Evolutionary conservation across 1,140 invertebrate genomes (phyloP), one percentile per base, ranked within the genome.

Genomic region (Drosophila kepulauana): DNA sequence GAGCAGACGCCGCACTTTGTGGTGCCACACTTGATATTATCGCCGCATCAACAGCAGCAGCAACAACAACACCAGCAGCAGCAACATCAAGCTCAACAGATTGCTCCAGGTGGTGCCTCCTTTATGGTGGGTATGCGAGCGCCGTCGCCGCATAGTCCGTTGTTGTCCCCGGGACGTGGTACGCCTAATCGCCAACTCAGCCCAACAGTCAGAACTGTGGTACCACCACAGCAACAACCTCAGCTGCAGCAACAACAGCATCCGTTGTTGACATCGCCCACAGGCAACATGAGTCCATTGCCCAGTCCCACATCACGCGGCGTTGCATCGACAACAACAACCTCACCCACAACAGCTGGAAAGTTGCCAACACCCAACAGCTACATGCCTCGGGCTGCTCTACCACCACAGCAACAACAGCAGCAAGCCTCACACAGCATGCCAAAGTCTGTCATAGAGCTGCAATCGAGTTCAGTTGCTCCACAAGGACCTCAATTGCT

Each of bases 1-100:
- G 94, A 95, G 45, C 75, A 72, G 10, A 30, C 79, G 1, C 38
- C 84, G 0, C 94, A 94, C 80, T 93, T 94, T 67, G 85, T 94
- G 49, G 94, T 94, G 79, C 94, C 94, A 66, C 93, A 93, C 1
- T 93, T 94, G 66, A 93, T 94, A 10, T 92, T 94, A 67, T 94
- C 82, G 15, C 86, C 89, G 4, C 81, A 86, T 15, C 85, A 73
- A 5, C 69, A 70, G 20, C 41, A 43, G 2, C 41, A 43, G n/a
- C 63, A 63, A 11, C 75, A 70, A 33, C 41, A 43, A 3, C 41
- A 43, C 3, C 63, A 63, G 7, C 75, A 77, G 11, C 75, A 75
- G 10, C 64, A 77, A 51, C 71, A 77, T 1, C 63, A 49, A 3
- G 82, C 78, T 16, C 81, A 84, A 49, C 70, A 67, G 25, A 33